Percentiles rank a stretch among this genome's conserved stretches.
Conservation (phyloP, 2,113 vertebrate species). For the Oncorhynchus tshawytscha region DNA sequence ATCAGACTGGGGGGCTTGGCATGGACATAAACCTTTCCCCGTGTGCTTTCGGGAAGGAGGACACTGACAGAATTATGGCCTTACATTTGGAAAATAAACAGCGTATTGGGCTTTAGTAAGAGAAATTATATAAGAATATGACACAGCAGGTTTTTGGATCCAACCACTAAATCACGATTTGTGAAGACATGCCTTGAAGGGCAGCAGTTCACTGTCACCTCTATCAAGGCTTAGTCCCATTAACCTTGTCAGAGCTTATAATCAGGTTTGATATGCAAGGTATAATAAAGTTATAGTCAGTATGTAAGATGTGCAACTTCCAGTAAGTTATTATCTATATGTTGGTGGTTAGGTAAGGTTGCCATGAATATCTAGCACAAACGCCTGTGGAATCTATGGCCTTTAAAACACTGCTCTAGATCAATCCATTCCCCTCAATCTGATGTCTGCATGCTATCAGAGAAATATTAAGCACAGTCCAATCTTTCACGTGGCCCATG, state of each 20-base stretch:
- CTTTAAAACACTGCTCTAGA: not conserved
- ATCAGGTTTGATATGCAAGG: slow-evolving; percentile 8
- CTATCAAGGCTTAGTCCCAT: not conserved
- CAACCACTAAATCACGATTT: slow-evolving; percentile 20
- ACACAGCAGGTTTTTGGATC: slow-evolving; percentile 1
- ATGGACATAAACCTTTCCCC: slow-evolving; percentile 55
- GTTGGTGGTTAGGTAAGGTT: not conserved
- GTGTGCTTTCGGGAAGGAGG: slow-evolving; percentile 9
- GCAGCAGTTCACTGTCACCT: slow-evolving; percentile 8
- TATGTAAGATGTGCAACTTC: not conserved
- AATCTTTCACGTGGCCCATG: slow-evolving; percentile 19
- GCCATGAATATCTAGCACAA: no score
- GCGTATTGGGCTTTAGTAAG: slow-evolving; percentile 11
- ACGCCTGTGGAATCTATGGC: no score
- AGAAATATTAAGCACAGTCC: slow-evolving; percentile 15
- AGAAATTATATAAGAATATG: slow-evolving; percentile 24
- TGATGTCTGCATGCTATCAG: not conserved
- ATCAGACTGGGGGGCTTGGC: slow-evolving; percentile 43
- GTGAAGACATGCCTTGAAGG: slow-evolving; percentile 22
- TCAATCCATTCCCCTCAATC: slow-evolving; percentile 13
- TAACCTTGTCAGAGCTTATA: not conserved
- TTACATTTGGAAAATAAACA: slow-evolving; percentile 15
- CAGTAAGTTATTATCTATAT: not conserved
- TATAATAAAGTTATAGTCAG: no score
- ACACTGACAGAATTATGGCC: slow-evolving; percentile 18